Percentiles rank a stretch among this genome's conserved stretches.
phyloP scores from a whole-genome alignment of 2,797 vertebrate species.

The Amblyraja radiata region DNA sequence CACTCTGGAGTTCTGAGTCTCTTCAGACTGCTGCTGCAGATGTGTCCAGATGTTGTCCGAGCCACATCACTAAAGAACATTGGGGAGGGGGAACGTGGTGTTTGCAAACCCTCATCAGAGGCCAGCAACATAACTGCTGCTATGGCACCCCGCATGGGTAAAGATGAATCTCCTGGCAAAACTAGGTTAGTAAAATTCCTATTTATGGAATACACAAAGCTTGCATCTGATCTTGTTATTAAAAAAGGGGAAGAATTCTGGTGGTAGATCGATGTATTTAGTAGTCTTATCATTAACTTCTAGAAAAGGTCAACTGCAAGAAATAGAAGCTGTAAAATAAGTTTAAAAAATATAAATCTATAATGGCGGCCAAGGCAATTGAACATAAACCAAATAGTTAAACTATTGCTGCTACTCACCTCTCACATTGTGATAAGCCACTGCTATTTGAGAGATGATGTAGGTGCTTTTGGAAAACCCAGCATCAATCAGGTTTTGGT shows the following conservation, averaged over 20 bases:
- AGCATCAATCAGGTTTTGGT: slow-evolving; percentile 90
- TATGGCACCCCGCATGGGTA: background rate
- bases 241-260: background rate
- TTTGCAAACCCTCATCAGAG: background rate
- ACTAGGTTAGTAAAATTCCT: background rate
- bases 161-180: background rate
- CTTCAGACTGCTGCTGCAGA: background rate
- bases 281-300: background rate
- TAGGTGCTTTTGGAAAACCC: slow-evolving; percentile 98
- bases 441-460: slow-evolving; percentile 96
- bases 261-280: background rate
- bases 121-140: background rate
- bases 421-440: slow-evolving; percentile 97
- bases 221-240: background rate
- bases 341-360: background rate
- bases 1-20: too few species aligned
- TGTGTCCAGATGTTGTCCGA: background rate
- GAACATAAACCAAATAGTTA: background rate
- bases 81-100: too few species aligned
- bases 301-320: background rate
- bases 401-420: slow-evolving; percentile 55
- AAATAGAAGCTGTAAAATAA: background rate
- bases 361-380: background rate
- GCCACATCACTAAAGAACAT: background rate
- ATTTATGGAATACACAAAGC: background rate